A percentile compares a stretch with the other conserved stretches of the same genome.
Evolutionary conservation across 23 tunicate genomes (phyloP).

Genomic region (Oikopleura vanhoeffeni): DNA sequence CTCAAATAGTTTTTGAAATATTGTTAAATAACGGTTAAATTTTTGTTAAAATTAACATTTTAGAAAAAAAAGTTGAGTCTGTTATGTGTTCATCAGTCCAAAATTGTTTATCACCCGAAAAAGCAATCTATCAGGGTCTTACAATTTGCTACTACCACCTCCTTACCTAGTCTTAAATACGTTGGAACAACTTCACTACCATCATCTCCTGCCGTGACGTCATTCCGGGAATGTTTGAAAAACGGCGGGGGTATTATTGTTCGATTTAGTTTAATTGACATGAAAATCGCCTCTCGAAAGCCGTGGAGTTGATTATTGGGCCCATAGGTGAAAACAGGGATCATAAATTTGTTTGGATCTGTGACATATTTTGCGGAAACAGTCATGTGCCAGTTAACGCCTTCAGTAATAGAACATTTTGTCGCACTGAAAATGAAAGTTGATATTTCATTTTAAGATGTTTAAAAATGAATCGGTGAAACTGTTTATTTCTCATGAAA

Average conservation of each 20-base stretch:
- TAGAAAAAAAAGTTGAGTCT: too few species aligned
- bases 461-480: too few species aligned
- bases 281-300: not conserved
- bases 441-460: too few species aligned
- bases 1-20: too few species aligned
- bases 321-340: conserved; percentile 8
- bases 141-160: too few species aligned
- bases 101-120: too few species aligned
- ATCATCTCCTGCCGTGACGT: not conserved
- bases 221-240: conserved; percentile 3
- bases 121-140: too few species aligned
- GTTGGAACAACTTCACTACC: not conserved
- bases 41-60: too few species aligned
- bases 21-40: too few species aligned
- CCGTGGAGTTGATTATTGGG: conserved; percentile 12
- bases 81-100: too few species aligned
- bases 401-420: not conserved
- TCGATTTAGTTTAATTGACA: conserved; percentile 3
- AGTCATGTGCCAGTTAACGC: not conserved
- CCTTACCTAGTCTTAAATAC: not conserved
- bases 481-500: too few species aligned
- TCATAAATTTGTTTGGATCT: conserved; percentile 3
- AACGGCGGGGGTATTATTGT: not conserved
- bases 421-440: too few species aligned
- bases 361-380: not conserved